phyloP scores from a whole-genome alignment of 1,140 invertebrate genomes.

The Mylabris phalerata region DNA sequence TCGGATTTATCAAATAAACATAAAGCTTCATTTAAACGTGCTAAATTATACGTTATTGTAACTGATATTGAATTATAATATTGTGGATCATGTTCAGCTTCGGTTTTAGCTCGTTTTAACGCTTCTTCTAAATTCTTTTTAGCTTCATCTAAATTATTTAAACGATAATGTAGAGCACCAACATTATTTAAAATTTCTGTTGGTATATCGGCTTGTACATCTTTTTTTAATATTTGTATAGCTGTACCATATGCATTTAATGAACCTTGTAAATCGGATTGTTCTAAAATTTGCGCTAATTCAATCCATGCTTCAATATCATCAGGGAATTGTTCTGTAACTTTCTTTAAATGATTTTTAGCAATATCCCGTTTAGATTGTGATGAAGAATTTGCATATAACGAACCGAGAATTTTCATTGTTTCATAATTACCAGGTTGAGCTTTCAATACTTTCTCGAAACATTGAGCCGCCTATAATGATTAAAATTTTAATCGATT shows the following conservation, averaged over 20 bases:
- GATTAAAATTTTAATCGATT: constrained; percentile 5
- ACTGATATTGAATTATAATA: constrained; percentile 97
- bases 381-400: constrained; percentile 88
- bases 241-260: constrained; percentile 91
- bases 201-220: constrained; percentile 90
- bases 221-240: constrained; percentile 86
- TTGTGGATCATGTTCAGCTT: constrained; percentile 79
- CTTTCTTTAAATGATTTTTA: constrained; percentile 82
- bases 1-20: constrained; percentile 95
- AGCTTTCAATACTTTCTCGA: constrained; percentile 96
- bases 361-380: constrained; percentile 90
- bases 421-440: constrained; percentile 98
- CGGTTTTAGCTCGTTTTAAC: constrained; percentile 68
- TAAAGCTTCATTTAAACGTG: constrained; percentile 85
- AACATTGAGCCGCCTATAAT: constrained; percentile 88
- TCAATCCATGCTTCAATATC: constrained; percentile 99
- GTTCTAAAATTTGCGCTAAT: constrained; percentile 94
- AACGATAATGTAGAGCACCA: constrained; percentile 85
- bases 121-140: constrained; percentile 83
- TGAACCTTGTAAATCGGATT: constrained; percentile 82
- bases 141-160: constrained; percentile 77
- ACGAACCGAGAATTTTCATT: constrained; percentile 96
- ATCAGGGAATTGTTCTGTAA: constrained; percentile 95
- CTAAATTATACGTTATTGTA: constrained; percentile 95
- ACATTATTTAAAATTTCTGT: constrained; percentile 99